Evolutionary conservation across 1,140 invertebrate species (phyloP).

Genomic region (Drosophila pallidifrons): DNA sequence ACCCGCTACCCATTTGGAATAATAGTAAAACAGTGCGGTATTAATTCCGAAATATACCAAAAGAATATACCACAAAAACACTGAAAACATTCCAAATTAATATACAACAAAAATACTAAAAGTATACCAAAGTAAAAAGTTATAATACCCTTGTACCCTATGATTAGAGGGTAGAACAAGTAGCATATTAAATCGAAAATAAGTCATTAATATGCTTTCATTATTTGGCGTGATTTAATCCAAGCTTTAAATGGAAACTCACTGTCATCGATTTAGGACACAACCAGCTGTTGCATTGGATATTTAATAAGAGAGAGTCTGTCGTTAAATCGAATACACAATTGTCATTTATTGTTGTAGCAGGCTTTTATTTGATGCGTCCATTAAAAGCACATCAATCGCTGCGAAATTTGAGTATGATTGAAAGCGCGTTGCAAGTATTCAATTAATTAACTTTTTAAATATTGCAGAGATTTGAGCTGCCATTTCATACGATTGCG

Average conservation of each 20-base stretch:
- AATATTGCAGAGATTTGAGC: conserved; percentile 16
- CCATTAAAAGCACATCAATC: conserved; percentile 24
- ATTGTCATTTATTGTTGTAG: not conserved
- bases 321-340: not conserved
- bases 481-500: not conserved
- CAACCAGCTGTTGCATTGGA: not conserved
- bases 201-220: too few relatives aligned
- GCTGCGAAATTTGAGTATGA: not conserved
- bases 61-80: too few relatives aligned
- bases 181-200: too few relatives aligned
- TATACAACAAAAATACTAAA: too few relatives aligned
- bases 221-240: not conserved
- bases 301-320: not conserved
- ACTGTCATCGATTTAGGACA: not conserved
- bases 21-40: too few relatives aligned
- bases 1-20: too few relatives aligned
- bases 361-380: not conserved
- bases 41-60: too few relatives aligned
- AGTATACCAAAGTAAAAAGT: too few relatives aligned
- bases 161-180: too few relatives aligned
- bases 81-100: too few relatives aligned
- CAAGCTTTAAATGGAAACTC: not conserved
- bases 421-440: not conserved
- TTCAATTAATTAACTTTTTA: conserved; percentile 31
- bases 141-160: too few relatives aligned